These are phyloP conservation scores for Osedax frankpressi DNA, from an alignment of 2,888 invertebrate species.

Conservation along the genomic window DNA sequence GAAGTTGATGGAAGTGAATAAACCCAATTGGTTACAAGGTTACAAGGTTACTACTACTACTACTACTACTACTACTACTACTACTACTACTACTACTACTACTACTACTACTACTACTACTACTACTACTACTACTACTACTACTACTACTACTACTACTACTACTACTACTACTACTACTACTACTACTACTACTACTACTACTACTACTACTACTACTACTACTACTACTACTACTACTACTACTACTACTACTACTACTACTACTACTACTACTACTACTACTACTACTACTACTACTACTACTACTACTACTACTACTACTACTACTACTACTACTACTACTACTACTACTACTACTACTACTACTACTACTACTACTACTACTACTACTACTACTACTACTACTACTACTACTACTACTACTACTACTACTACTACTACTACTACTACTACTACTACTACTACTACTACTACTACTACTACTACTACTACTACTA, in stretches of 20 bases:
- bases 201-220: conserved; percentile 14
- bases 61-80: conserved; percentile 11
- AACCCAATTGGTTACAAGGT: no score
- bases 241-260: background rate
- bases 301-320: background rate
- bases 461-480: background rate
- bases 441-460: background rate
- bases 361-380: conserved; percentile 10
- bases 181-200: conserved; percentile 13
- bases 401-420: background rate
- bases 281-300: background rate
- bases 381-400: conserved; percentile 9
- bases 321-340: conserved; percentile 7
- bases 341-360: conserved; percentile 13
- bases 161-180: conserved; percentile 13
- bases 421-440: background rate
- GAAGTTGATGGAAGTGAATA: no score
- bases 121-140: conserved; percentile 11
- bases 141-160: conserved; percentile 11
- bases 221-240: conserved; percentile 1
- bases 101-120: conserved; percentile 11
- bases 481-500: background rate
- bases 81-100: conserved; percentile 11
- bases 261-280: background rate
- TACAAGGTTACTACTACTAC: background rate